Evolutionary conservation across 2,797 vertebrate genomes (phyloP).

Genomic region (Otolemur crassicaudatus): DNA sequence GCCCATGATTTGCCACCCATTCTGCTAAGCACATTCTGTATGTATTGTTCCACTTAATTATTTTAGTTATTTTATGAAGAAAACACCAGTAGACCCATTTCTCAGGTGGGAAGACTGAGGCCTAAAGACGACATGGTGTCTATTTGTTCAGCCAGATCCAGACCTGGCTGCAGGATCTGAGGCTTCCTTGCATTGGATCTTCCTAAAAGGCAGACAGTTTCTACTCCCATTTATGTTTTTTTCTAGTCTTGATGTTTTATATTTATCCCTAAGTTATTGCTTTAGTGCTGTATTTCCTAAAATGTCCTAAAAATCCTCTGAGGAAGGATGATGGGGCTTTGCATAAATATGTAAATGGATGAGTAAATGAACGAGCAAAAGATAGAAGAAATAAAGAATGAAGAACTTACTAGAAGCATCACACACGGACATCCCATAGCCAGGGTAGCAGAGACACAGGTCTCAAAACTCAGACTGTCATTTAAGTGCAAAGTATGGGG

Average conservation of each 20-base stretch:
- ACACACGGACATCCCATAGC: background rate
- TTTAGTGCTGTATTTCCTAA: background rate
- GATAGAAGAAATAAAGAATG: background rate
- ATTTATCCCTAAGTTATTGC: background rate
- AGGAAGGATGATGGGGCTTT: background rate
- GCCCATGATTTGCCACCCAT: background rate
- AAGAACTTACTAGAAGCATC: background rate
- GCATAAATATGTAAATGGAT: background rate
- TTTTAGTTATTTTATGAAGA: background rate
- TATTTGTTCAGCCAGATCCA: background rate
- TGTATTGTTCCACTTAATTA: background rate
- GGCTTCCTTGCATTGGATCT: background rate
- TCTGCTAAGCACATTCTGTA: background rate
- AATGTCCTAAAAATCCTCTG: background rate
- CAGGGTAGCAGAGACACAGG: background rate
- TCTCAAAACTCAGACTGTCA: background rate
- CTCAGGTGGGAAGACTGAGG: background rate
- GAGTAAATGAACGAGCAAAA: background rate
- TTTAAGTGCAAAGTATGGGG: background rate
- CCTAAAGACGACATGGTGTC: no score
- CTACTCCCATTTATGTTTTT: background rate
- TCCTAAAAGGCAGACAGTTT: accelerated
- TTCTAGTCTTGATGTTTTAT: background rate
- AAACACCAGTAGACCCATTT: background rate
- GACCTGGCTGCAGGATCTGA: background rate